Conservation (phyloP, 2,888 invertebrate genomes). For the Amphipyra berbera region DNA sequence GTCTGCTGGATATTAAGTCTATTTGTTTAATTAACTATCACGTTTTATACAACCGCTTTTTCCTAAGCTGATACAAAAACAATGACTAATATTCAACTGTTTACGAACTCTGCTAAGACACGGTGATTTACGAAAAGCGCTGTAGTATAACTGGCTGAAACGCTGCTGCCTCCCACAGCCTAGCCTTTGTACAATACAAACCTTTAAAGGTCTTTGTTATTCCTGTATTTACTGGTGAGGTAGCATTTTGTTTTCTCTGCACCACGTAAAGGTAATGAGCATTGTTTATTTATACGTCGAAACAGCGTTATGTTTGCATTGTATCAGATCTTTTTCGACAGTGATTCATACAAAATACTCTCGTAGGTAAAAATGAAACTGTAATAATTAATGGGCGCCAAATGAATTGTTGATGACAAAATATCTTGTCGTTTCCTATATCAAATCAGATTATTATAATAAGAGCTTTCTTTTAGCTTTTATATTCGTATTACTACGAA, state of each 20-base stretch:
- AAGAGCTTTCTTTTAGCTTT: too few relatives aligned
- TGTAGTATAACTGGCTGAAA: too few relatives aligned
- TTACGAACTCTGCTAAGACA: too few relatives aligned
- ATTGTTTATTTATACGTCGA: slow-evolving; percentile 3
- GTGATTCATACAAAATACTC: neutral
- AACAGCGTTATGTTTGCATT: neutral
- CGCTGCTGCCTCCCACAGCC: neutral
- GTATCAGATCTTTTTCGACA: neutral
- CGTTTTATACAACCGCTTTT: neutral
- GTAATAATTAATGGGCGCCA: neutral
- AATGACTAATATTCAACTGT: too few relatives aligned
- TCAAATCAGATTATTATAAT: too few relatives aligned
- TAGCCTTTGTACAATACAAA: slow-evolving; percentile 6
- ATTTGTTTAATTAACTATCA: neutral
- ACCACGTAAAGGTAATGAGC: neutral
- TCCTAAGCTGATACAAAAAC: too few relatives aligned
- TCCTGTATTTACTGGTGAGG: slow-evolving; percentile 6
- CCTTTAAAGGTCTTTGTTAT: slow-evolving; percentile 30
- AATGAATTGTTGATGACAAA: neutral
- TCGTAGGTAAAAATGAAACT: too few relatives aligned
- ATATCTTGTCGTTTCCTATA: neutral
- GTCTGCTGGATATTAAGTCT: neutral
- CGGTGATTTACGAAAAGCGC: too few relatives aligned
- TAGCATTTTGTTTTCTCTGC: slow-evolving; percentile 1
- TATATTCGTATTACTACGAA: too few relatives aligned